Percentiles rank a stretch among this genome's conserved stretches.
phyloP scores from a whole-genome alignment of 2,888 invertebrate species.

The Chrysolina haemoptera region DNA sequence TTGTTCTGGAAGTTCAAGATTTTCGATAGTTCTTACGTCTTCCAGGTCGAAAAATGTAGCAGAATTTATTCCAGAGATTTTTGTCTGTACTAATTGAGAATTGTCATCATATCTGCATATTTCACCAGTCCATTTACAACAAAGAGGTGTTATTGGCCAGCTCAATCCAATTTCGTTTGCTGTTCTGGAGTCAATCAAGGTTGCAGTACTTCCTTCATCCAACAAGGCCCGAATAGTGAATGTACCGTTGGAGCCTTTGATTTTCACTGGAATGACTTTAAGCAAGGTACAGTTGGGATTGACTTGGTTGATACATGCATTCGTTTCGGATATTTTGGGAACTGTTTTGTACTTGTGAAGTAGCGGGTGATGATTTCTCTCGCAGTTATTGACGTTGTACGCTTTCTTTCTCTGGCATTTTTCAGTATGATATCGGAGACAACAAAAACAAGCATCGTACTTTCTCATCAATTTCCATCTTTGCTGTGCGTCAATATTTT shows the following conservation, averaged over 20 bases:
- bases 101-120: conserved; percentile 2
- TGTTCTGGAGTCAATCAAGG: not conserved
- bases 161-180: not conserved
- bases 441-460: too few relatives aligned
- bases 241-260: not conserved
- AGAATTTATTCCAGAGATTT: conserved; percentile 3
- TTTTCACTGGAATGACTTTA: not conserved
- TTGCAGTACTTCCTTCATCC: not conserved
- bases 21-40: conserved; percentile 2
- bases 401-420: not conserved
- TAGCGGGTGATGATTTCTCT: not conserved
- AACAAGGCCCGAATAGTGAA: not conserved
- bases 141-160: conserved; percentile 8
- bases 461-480: too few relatives aligned
- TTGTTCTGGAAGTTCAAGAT: conserved; percentile 14
- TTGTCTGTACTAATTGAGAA: not conserved
- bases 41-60: not conserved
- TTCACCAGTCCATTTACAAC: conserved; percentile 13
- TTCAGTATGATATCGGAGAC: not conserved
- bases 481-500: not conserved
- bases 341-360: not conserved
- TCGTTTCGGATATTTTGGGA: not conserved
- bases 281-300: not conserved
- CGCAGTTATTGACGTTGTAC: not conserved
- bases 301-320: not conserved